Base-by-base conservation (phyloP, 2,113 vertebrate genomes). In the Centrocercus urophasianus region DNA sequence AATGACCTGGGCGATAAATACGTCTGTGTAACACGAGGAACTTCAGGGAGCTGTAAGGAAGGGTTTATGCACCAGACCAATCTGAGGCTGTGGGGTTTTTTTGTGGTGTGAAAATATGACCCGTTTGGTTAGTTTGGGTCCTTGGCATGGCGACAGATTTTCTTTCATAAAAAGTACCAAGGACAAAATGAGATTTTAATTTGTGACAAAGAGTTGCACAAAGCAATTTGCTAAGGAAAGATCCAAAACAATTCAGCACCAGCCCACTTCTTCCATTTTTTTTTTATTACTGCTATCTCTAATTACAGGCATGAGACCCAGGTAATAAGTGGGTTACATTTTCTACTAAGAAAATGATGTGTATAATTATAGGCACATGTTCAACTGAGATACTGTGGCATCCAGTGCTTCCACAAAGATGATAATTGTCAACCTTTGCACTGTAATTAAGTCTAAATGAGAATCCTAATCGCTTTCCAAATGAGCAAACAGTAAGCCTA, bases 391-490 rank as follows among this genome's bases (percentile, higher is more conserved):
- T 98, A 97, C 69, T 88, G 94, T 94, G 94, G 95, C 95, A 96
- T 95, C 85, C 87, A 84, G 81, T 79, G 82, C 94, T 93, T 96
- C 96, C 66, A 90, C 92, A 95, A 95, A 97, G 97, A 97, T 96
- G 91, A 90, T 97, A 97, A 98, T 96, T 98, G 97, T 97, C 97
- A 96, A 97, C 96, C 96, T 98, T 98, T 98, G 97, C 97, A 95
- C 97, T 97, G 93, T 97, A 97, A 98, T 98, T 98, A 98, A 97
- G 90, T 95, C 92, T 97, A 97, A 98, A 97, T 97, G 92, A 96
- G 95, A 98, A 97, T 90, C 94, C 93, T 96, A 96, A 96, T 97
- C 81, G 43, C 96, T 97, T 97, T 97, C 96, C 95, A 97, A 98
- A 97, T 97, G 97, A 98, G 95, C 95, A 96, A 98, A 97, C 92